Conservation (phyloP, 1,140 invertebrate species). For the Macrostomum lignano region DNA sequence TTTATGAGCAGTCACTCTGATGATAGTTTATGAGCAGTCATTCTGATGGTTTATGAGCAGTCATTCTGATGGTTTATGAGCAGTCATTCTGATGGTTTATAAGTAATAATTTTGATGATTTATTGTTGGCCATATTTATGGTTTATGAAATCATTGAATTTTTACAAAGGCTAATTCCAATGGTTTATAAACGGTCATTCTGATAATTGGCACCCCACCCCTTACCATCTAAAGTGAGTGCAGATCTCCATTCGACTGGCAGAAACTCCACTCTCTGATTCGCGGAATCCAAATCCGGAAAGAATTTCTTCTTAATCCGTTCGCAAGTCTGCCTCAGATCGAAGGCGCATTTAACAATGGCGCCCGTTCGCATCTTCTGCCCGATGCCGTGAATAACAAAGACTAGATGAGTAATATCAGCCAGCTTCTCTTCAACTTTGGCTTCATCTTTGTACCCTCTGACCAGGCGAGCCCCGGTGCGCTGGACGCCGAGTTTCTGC, state of each 20-base stretch:
- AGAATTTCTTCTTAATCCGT: slow-evolving; percentile 34
- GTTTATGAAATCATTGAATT: too few relatives aligned
- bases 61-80: too few relatives aligned
- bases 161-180: too few relatives aligned
- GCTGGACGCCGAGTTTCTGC: slow-evolving; percentile 34
- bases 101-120: too few relatives aligned
- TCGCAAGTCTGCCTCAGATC: slow-evolving; percentile 30
- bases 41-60: too few relatives aligned
- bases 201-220: too few relatives aligned
- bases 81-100: too few relatives aligned
- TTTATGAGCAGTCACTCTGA: too few relatives aligned
- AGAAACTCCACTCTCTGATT: slow-evolving; percentile 39
- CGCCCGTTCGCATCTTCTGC: slow-evolving; percentile 42
- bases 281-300: slow-evolving; percentile 27
- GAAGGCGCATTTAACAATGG: slow-evolving; percentile 40
- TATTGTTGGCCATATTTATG: too few relatives aligned
- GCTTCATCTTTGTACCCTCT: slow-evolving; percentile 35
- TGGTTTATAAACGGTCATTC: too few relatives aligned
- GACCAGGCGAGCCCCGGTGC: slow-evolving; percentile 35
- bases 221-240: slow-evolving; percentile 35
- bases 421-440: slow-evolving; percentile 35
- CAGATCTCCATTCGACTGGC: slow-evolving; percentile 42
- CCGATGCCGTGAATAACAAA: slow-evolving; percentile 49
- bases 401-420: slow-evolving; percentile 43
- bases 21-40: too few relatives aligned